A percentile compares a stretch with the other conserved stretches of the same genome.
Evolutionary conservation across 2,113 vertebrate species (phyloP).

Genomic region (Bombycilla garrulus): DNA sequence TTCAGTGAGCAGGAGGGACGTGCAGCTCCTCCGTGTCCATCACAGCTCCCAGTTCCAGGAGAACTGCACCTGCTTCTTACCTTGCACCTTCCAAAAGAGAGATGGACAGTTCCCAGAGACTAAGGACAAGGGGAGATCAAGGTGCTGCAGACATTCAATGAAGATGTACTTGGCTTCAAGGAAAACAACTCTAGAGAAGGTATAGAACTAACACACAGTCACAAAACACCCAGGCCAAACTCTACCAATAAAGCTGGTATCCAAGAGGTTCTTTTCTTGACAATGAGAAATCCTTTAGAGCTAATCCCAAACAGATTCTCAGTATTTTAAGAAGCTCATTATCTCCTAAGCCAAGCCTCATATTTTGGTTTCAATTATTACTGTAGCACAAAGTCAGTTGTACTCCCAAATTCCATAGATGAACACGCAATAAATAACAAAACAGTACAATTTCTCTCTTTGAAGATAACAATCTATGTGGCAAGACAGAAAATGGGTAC

Average conservation of each 20-base stretch:
- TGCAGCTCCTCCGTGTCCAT: rapidly evolving
- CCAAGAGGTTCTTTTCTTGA: neutral
- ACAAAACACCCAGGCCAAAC: neutral
- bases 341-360: neutral
- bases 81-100: neutral
- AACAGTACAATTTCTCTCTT: neutral
- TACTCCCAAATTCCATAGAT: neutral
- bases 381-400: neutral
- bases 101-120: neutral
- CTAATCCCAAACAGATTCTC: neutral
- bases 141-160: neutral
- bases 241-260: neutral
- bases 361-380: constrained; percentile 16
- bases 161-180: neutral
- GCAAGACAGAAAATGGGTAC: neutral
- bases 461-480: neutral
- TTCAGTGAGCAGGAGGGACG: rapidly evolving
- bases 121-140: neutral
- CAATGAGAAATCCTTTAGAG: neutral
- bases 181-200: neutral
- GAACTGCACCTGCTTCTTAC: neutral
- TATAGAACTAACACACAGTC: neutral
- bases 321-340: neutral
- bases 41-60: neutral
- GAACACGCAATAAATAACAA: neutral